A percentile compares a stretch with the other conserved stretches of the same genome.
Conservation (phyloP, 2,888 invertebrate species). For the Metacarcinus magister region DNA sequence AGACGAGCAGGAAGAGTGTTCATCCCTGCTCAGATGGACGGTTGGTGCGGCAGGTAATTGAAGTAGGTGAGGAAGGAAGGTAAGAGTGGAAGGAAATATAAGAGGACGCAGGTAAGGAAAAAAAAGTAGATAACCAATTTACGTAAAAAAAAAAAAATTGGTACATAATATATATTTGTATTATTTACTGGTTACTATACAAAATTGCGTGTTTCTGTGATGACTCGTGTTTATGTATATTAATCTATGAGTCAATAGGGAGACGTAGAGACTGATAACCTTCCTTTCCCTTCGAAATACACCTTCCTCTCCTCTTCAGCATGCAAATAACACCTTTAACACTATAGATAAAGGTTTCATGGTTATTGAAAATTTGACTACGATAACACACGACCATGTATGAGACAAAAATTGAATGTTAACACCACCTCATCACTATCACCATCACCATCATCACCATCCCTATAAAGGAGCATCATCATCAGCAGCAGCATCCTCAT, state of each 20-base stretch:
- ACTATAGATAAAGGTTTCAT: not conserved
- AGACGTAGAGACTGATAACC: not conserved
- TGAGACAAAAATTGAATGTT: not conserved
- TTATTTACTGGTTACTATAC: not conserved
- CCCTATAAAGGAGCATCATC: not conserved
- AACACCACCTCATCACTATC: no score
- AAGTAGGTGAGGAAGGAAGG: conserved; percentile 8
- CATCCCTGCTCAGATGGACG: not conserved
- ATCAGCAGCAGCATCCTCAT: not conserved
- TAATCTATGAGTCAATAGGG: not conserved
- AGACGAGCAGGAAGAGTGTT: not conserved
- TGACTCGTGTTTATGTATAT: not conserved
- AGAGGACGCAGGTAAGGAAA: not conserved
- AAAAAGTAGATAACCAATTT: not conserved
- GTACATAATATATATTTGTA: not conserved
- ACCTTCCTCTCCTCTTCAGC: not conserved
- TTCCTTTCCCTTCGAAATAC: not conserved
- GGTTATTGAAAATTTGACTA: not conserved
- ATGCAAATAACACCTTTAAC: not conserved
- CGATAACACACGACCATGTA: not conserved
- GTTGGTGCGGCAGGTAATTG: conserved; percentile 32
- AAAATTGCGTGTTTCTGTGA: not conserved
- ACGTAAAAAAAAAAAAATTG: not conserved
- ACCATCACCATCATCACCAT: not conserved
- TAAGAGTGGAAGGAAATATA: not conserved